phyloP scores from a whole-genome alignment of 2,888 invertebrate species.

The Hyposoter didymator region DNA sequence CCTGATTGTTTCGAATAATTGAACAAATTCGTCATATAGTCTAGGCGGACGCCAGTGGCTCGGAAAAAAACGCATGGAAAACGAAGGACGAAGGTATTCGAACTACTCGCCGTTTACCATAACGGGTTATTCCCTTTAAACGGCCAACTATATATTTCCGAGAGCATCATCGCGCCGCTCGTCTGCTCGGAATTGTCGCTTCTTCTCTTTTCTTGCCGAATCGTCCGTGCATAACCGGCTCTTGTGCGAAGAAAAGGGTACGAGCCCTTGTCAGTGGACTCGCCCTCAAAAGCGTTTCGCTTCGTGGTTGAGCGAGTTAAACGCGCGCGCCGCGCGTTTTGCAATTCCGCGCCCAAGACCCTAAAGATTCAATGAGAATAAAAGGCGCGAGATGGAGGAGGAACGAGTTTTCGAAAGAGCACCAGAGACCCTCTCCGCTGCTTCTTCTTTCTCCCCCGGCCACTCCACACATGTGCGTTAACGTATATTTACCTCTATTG shows the following conservation, averaged over 20 bases:
- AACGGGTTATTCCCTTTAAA: background rate
- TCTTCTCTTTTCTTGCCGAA: background rate
- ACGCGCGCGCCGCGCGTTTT: slow-evolving; percentile 35
- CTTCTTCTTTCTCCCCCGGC: background rate
- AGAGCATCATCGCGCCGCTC: background rate
- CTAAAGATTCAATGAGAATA: slow-evolving; percentile 72
- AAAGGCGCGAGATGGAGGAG: slow-evolving; percentile 40
- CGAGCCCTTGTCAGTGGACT: slow-evolving; percentile 15
- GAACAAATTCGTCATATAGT: background rate
- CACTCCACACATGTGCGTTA: background rate
- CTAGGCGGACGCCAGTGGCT: background rate
- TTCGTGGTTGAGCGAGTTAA: slow-evolving; percentile 64
- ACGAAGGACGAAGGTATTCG: background rate
- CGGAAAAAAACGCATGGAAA: background rate
- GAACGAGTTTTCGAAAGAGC: slow-evolving; percentile 3
- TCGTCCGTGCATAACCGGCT: slow-evolving; percentile 14
- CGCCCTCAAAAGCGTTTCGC: slow-evolving; percentile 57
- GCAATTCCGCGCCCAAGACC: slow-evolving; percentile 61
- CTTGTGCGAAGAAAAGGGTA: slow-evolving; percentile 35
- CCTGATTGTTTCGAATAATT: background rate
- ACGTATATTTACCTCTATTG: background rate
- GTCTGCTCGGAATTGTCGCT: slow-evolving; percentile 1
- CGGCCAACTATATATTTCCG: background rate
- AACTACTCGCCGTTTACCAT: background rate
- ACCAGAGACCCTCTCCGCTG: background rate